Evolutionary conservation across 2,797 vertebrate genomes (phyloP).

Genomic region (Malurus leucopterus): DNA sequence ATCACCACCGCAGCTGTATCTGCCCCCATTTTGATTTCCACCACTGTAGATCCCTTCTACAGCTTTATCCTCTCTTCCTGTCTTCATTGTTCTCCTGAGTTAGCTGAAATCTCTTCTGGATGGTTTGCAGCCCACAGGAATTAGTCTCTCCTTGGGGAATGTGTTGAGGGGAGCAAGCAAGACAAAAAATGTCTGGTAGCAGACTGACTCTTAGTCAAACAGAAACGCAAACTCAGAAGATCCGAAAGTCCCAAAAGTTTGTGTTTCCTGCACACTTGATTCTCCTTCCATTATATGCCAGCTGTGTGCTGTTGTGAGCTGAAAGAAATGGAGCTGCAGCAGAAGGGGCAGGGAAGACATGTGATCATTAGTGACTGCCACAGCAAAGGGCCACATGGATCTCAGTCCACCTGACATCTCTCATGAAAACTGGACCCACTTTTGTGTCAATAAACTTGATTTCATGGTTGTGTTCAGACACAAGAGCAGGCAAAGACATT

Average conservation of each 20-base stretch:
- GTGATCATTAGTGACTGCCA: neutral
- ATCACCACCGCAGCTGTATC: fast-evolving
- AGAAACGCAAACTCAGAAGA: neutral
- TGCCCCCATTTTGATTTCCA: neutral
- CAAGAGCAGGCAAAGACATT: neutral
- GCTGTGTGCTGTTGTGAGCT: neutral
- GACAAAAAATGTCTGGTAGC: neutral
- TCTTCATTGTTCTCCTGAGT: neutral
- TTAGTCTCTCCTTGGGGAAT: neutral
- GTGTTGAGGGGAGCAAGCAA: neutral
- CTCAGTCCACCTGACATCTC: neutral
- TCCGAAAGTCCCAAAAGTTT: neutral
- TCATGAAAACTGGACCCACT: neutral
- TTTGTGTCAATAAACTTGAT: neutral
- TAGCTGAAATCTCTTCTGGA: neutral
- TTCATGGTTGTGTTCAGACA: neutral
- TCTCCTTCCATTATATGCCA: neutral
- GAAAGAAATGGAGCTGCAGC: neutral
- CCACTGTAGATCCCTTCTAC: neutral
- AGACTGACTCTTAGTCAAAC: neutral
- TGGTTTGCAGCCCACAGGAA: neutral
- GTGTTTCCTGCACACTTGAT: neutral
- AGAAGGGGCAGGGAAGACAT: neutral
- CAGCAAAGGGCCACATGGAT: neutral
- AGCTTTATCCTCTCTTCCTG: neutral